Base-by-base conservation (phyloP, 2,113 vertebrate genomes). In the Heterotis niloticus region DNA sequence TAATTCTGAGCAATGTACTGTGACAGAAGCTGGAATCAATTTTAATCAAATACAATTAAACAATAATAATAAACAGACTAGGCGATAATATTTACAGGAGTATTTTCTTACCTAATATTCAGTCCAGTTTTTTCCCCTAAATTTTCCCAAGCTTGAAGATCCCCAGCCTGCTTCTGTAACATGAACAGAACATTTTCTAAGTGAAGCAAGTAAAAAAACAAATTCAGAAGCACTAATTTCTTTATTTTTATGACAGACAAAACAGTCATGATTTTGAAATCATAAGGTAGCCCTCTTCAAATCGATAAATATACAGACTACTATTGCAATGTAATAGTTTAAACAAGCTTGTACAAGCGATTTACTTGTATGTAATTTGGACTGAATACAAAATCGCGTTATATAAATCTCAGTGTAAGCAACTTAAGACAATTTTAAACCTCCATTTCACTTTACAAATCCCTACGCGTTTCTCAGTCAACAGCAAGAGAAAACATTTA, bases 81-180 rank as follows among this genome's bases (percentile, higher is more conserved):
- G 11, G 11, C 1, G 11, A 62, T 4, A 62, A 51, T 16, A 64
- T 54, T 64, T 26, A 26, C 44, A 44, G 14, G 11, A 29, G 12
- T 2, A 7, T 66, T 12, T 34, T 18, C 75, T 52, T 89, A 98
- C 96, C 94, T 95, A 86, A 98, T 96, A 83, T 91, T 95, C 81
- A 98, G 89, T 80, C 96, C 96, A 51, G 92, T 94, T 54, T 83
- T 92, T 80, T 95, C 93, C 4, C 96, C 94, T 81, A 97, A 84
- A 64, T 90, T 95, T 84, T 98, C 96, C 97, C 97, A 99, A 82
- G 88, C 90, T 78, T 93, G 91, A 59, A 99, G 85, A 82, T 94
- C 96, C 65, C 88, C 89, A 60, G 88, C 80, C 74, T 96, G 84
- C 86, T 91, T 96, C 97, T 99, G 78, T 56, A 82, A 81, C 20